Evolutionary conservation across 2,113 vertebrate species (phyloP), one percentile per base, ranked within the genome.

Genomic region (Indri indri): DNA sequence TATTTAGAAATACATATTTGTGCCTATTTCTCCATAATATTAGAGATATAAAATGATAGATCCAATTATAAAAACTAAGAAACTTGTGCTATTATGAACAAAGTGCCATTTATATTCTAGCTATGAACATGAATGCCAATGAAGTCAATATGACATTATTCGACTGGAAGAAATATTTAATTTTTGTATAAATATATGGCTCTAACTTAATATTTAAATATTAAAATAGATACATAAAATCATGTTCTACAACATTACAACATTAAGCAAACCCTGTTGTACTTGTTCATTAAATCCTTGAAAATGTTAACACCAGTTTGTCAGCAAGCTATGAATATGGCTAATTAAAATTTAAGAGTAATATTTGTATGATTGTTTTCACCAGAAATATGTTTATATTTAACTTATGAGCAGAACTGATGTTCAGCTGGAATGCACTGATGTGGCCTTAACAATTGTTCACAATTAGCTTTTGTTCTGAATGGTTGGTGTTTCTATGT

Each of bases 251-350:
- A 32, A 88, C 52, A 95, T 95, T 93, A 91, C 17, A 91, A 23
- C 85, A 97, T 96, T 97, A 96, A 95, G 42, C 76, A 98, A 97
- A 96, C 32, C n/a, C 30, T 96, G 52, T 63, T 92, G 59, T 95
- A 97, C 65, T 94, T 97, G 80, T 97, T 97, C 97, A 97, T 98
- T 97, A 98, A 98, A 95, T 80, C 66, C 45, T 96, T 97, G 73
- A 71, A 98, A 98, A 83, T 97, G 96, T 97, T 98, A 97, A 93
- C 90, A 96, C n/a, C n/a, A 93, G 37, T 95, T 96, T 95, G 81
- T 97, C 82, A 96, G 81, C 27, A 97, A 97, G 97, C 89, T 86
- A 89, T 91, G 87, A 97, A 95, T 34, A 95, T 91, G 52, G 32
- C 40, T 98, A 97, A 98, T 96, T 97, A 97, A 95, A 95, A 96